Evolutionary conservation across 2,797 vertebrate genomes (phyloP).

Genomic region (Martes flavigula): DNA sequence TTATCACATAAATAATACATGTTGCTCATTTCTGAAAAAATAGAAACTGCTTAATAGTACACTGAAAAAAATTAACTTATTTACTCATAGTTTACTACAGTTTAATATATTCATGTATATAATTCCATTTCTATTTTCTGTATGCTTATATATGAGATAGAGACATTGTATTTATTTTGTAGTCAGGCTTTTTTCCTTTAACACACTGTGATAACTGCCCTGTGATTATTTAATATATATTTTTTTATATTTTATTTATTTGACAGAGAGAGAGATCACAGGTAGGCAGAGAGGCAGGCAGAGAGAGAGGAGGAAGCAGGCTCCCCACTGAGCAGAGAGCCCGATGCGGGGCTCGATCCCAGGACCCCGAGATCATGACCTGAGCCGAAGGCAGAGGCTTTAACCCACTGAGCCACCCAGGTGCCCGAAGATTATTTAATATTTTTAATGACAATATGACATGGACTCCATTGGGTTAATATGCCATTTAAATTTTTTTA

Average conservation of each 20-base stretch:
- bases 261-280: too few species aligned
- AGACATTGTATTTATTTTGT: neutral
- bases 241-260: too few species aligned
- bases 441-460: neutral
- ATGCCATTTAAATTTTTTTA: neutral
- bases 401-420: too few species aligned
- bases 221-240: slow-evolving; percentile 1
- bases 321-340: too few species aligned
- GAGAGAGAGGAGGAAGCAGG: too few species aligned
- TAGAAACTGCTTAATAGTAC: neutral
- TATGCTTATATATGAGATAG: neutral
- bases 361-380: too few species aligned
- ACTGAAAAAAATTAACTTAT: neutral
- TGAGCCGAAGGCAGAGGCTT: too few species aligned
- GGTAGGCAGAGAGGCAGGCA: too few species aligned
- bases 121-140: neutral
- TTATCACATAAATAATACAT: neutral
- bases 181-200: neutral
- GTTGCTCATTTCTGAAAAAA: neutral
- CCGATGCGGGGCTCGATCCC: too few species aligned
- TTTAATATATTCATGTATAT: neutral
- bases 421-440: neutral
- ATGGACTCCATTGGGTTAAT: neutral
- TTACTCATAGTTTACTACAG: neutral
- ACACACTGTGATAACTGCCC: neutral